phyloP scores from a whole-genome alignment of 2,113 vertebrate genomes.

The Chionis minor region DNA sequence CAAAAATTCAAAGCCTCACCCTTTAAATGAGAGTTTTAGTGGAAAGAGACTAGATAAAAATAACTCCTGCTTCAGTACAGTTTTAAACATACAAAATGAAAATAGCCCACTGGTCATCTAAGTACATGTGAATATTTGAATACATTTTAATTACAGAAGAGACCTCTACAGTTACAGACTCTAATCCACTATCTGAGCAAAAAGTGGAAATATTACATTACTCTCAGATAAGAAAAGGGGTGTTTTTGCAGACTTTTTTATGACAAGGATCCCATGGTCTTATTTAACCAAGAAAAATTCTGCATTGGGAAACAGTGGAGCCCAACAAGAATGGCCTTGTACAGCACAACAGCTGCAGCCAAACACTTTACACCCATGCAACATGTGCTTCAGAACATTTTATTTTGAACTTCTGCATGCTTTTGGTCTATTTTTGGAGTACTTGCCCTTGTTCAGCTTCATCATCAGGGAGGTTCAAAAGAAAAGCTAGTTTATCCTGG shows the following conservation, averaged over 20 bases:
- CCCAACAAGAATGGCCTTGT: neutral
- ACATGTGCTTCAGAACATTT: neutral
- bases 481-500: neutral
- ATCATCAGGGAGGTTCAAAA: neutral
- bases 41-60: neutral
- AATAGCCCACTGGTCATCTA: neutral
- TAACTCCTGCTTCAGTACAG: neutral
- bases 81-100: neutral
- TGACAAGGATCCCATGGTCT: neutral
- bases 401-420: neutral
- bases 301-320: neutral
- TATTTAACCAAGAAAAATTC: neutral
- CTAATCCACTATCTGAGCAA: neutral
- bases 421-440: neutral
- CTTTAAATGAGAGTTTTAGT: neutral
- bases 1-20: neutral
- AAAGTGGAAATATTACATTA: neutral
- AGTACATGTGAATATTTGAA: neutral
- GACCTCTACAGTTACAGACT: neutral
- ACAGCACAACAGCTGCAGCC: neutral
- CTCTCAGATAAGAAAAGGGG: neutral
- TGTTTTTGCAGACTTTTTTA: neutral
- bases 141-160: neutral
- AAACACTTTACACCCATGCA: neutral
- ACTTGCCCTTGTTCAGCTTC: neutral